These are phyloP conservation scores for Apteryx mantelli DNA, from an alignment of 2,113 vertebrate genomes.

Conservation along the genomic window DNA sequence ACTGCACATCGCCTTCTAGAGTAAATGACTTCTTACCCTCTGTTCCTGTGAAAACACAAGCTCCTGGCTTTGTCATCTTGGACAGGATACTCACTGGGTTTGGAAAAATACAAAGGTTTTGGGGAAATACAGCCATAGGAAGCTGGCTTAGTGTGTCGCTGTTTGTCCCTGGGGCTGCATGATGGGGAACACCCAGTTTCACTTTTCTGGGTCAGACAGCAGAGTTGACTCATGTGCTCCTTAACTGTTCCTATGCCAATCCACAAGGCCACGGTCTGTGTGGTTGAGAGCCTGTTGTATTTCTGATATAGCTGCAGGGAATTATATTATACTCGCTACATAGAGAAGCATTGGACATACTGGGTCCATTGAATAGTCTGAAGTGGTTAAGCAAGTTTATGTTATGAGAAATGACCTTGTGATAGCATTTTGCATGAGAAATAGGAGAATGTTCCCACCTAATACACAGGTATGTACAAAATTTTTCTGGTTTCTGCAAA, in stretches of 20 bases:
- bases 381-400: constrained; percentile 23
- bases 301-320: background rate
- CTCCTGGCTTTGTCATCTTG: background rate
- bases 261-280: background rate
- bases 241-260: background rate
- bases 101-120: background rate
- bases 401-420: constrained; percentile 5
- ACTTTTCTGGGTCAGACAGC: background rate
- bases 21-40: background rate
- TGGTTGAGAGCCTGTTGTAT: background rate
- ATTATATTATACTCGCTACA: background rate
- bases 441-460: background rate
- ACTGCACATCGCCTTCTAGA: background rate
- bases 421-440: background rate
- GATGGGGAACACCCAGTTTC: background rate
- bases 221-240: background rate
- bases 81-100: background rate
- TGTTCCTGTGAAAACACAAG: background rate
- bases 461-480: background rate
- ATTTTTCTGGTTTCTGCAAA: constrained; percentile 14
- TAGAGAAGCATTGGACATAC: background rate
- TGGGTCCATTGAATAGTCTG: background rate
- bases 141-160: background rate
- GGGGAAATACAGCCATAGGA: background rate
- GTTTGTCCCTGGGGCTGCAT: background rate